phyloP scores from a whole-genome alignment of 2,888 invertebrate species.

The Epiblema foenella region DNA sequence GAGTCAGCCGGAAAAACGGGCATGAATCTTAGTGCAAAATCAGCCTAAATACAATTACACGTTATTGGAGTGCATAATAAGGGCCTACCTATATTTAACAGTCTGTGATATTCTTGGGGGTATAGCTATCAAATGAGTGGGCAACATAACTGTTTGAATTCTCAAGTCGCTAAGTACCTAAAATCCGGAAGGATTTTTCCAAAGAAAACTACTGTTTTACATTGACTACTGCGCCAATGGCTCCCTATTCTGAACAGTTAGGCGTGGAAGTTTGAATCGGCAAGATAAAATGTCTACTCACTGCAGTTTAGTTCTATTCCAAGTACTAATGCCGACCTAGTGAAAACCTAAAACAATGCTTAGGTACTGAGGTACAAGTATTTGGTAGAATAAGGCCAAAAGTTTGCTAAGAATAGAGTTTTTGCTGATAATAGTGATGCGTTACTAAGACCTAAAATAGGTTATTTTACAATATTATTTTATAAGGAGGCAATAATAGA shows the following conservation, averaged over 20 bases:
- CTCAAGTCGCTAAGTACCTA: too few species aligned
- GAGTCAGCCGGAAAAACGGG: neutral
- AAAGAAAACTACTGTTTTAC: conserved; percentile 12
- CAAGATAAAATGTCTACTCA: conserved; percentile 47
- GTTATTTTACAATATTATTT: neutral
- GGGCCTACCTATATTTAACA: neutral
- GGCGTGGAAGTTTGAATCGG: conserved; percentile 49
- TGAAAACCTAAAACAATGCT: conserved; percentile 8
- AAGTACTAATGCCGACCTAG: conserved; percentile 25
- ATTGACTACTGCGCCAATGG: conserved; percentile 11
- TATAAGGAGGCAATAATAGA: neutral
- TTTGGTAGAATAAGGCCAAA: neutral
- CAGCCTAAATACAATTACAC: neutral
- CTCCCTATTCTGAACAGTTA: conserved; percentile 29
- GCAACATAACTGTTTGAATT: too few species aligned
- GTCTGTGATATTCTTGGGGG: too few species aligned
- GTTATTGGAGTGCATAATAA: neutral
- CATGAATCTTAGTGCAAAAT: neutral
- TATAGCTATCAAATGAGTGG: too few species aligned
- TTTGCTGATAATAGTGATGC: neutral
- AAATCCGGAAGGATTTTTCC: too few species aligned
- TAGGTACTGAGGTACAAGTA: neutral
- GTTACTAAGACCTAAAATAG: neutral
- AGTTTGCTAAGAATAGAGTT: neutral
- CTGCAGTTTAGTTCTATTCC: conserved; percentile 35